Percentiles rank a stretch among this genome's conserved stretches.
phyloP scores from a whole-genome alignment of 2,113 vertebrate species.

The Pseudorectes ferrugineus region DNA sequence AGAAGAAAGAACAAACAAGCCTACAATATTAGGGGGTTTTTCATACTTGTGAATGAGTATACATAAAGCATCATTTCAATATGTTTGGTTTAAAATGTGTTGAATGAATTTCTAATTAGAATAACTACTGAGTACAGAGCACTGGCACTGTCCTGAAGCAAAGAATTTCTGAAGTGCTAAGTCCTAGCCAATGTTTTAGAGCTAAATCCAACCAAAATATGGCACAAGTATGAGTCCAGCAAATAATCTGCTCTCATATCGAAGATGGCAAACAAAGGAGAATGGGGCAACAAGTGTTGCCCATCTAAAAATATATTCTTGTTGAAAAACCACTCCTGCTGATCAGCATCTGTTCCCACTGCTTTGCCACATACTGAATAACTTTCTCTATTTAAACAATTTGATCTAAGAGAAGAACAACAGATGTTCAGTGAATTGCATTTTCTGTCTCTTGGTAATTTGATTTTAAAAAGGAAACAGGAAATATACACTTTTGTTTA shows the following conservation, averaged over 20 bases:
- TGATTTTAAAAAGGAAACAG: constrained; percentile 51
- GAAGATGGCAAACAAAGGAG: background rate
- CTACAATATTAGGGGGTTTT: background rate
- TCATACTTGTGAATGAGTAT: background rate
- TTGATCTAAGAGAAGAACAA: constrained; percentile 50
- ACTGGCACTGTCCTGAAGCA: background rate
- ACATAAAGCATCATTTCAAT: background rate
- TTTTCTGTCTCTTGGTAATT: constrained; percentile 36
- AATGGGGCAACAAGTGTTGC: background rate
- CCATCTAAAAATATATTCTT: background rate
- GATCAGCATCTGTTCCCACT: background rate
- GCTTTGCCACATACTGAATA: constrained; percentile 20
- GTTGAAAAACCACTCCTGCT: background rate
- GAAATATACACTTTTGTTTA: constrained; percentile 41
- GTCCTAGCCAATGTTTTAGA: background rate
- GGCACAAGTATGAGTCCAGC: background rate
- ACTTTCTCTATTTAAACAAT: constrained; percentile 24
- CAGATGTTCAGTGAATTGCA: constrained; percentile 52
- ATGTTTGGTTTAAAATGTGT: background rate
- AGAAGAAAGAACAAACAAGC: background rate
- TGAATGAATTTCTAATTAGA: background rate
- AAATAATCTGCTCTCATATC: background rate
- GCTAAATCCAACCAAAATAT: background rate
- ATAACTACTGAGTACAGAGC: background rate
- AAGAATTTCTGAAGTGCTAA: background rate